phyloP scores from a whole-genome alignment of 2,113 vertebrate genomes.

The Bubo blakistoni region DNA sequence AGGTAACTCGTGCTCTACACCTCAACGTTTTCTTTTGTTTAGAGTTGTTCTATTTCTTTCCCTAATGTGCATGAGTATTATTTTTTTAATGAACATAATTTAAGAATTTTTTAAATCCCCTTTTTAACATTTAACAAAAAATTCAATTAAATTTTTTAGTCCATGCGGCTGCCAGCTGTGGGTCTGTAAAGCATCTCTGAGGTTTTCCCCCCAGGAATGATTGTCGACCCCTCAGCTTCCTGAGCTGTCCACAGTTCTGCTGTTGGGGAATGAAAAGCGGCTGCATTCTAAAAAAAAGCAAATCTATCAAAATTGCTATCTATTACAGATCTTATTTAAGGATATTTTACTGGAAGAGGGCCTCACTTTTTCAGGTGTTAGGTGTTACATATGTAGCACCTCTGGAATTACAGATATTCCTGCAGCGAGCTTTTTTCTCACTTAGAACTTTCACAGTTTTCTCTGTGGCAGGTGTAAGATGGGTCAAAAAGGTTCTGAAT shows the following conservation, averaged over 20 bases:
- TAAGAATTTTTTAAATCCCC: background rate
- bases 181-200: background rate
- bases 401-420: background rate
- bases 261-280: background rate
- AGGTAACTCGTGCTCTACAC: background rate
- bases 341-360: background rate
- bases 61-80: background rate
- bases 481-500: background rate
- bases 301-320: background rate
- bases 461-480: background rate
- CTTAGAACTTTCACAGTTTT: background rate
- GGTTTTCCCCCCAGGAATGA: background rate
- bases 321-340: background rate
- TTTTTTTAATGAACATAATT: background rate
- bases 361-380: background rate
- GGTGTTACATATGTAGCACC: background rate
- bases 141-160: background rate
- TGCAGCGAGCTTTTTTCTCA: background rate
- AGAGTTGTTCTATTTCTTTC: background rate
- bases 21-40: background rate
- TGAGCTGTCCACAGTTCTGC: background rate
- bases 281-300: background rate
- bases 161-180: rapidly evolving
- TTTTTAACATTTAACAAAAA: background rate
- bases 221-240: background rate